Evolutionary conservation across 2,113 vertebrate species (phyloP), one percentile per base, ranked within the genome.

Genomic region (Myodes glareolus): DNA sequence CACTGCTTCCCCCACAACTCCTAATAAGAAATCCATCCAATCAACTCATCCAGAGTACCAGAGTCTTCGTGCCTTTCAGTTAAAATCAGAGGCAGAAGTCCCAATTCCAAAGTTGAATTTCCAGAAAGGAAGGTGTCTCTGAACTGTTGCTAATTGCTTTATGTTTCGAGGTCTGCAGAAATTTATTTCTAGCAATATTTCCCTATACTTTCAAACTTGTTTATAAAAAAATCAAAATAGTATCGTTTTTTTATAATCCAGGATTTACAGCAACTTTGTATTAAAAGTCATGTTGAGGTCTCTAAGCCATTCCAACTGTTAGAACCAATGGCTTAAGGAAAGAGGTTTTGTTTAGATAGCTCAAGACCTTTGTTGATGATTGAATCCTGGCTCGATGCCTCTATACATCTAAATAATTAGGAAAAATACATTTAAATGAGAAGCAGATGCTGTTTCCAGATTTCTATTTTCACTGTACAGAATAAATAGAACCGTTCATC

Each of bases 301-400:
- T 95, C 98, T 97, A 96, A 98, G 90, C 70, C 72, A 96, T 98
- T 98, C 97, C 91, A 97, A 91, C 95, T 97, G 97, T 95, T 97
- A 96, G 97, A 97, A 98, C 80, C 97, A 97, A 88, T 33, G 92
- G 92, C 89, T 80, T 98, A 84, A 97, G 97, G 97, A 98, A 98
- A 95, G 96, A 58, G 3, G 16, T 96, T 97, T 97, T 97, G 96
- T 98, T 98, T 98, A 97, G 98, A 98, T 97, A 98, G 97, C 97
- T 3, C 67, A 94, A 98, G 98, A 98, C 98, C 96, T 98, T 97
- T 97, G 97, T 95, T 98, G 98, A 95, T 98, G 98, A 97, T 97
- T 97, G 96, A 98, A 98, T 97, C 97, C 98, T 98, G 98, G 98
- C 98, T 96, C 95, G 96, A 98, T 98, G 98, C 96, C 97, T 96